phyloP scores from a whole-genome alignment of 2,797 vertebrate species.

The Diglossa cyanea region DNA sequence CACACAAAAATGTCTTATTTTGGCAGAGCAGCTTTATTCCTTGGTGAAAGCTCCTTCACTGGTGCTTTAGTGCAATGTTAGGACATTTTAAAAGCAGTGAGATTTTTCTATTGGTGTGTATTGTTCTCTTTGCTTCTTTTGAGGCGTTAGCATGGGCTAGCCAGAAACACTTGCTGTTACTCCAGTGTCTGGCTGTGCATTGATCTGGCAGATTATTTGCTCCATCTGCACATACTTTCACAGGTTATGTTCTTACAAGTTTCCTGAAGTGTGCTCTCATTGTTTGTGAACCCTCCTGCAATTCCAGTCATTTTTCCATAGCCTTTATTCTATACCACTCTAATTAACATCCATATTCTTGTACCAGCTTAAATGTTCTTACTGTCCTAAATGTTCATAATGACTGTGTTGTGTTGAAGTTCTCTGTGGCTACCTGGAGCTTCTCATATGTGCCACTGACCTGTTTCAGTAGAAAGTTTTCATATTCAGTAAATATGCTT shows the following conservation, averaged over 20 bases:
- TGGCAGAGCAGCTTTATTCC: not conserved
- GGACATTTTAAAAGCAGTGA: not conserved
- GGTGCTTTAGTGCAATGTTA: not conserved
- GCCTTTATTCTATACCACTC: not conserved
- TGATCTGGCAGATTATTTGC: not conserved
- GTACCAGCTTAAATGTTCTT: not conserved
- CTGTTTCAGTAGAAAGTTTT: not conserved
- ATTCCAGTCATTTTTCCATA: not conserved
- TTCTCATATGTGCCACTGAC: not conserved
- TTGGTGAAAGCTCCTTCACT: not conserved
- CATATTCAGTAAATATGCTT: not conserved
- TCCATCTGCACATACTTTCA: not conserved
- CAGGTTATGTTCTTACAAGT: not conserved
- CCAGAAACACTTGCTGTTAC: not conserved
- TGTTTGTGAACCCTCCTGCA: not conserved
- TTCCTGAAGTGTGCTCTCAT: not conserved
- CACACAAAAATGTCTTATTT: not conserved
- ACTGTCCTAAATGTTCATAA: not conserved
- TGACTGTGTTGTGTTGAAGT: not conserved
- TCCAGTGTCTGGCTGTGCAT: not conserved
- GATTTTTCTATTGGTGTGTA: not conserved
- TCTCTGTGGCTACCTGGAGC: not conserved
- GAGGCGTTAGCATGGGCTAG: not conserved
- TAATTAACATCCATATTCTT: not conserved
- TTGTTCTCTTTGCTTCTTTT: not conserved